Conservation (phyloP, 2,113 vertebrate species). For the Neogobius melanostomus region DNA sequence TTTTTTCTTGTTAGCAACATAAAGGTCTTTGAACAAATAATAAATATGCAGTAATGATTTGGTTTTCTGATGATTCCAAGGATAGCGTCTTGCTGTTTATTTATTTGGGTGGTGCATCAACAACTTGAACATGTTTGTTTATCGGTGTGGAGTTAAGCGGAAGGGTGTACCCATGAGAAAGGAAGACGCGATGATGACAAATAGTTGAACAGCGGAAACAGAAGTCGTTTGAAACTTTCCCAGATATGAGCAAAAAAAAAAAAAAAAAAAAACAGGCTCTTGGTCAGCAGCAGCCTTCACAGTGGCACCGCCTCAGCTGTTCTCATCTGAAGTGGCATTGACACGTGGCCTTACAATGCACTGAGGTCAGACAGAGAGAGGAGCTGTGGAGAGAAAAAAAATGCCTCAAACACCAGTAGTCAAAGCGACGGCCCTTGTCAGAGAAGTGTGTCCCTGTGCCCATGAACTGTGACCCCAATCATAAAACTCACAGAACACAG, state of each 20-base stretch:
- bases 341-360: constrained; percentile 59
- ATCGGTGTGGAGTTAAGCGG: no score
- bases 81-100: no score
- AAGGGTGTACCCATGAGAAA: no score
- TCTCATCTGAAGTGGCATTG: constrained; percentile 57
- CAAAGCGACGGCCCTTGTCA: constrained; percentile 56
- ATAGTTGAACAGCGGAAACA: background rate
- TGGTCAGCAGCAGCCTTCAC: constrained; percentile 7
- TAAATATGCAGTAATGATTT: no score
- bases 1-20: no score
- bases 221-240: background rate
- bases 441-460: constrained; percentile 63
- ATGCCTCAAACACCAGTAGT: constrained; percentile 51
- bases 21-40: no score
- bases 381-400: constrained; percentile 27
- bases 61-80: no score
- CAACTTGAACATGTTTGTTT: no score
- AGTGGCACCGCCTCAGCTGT: constrained; percentile 36
- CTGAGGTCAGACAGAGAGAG: constrained; percentile 44
- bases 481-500: constrained; percentile 67
- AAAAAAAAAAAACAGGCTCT: background rate
- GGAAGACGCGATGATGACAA: no score
- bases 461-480: constrained; percentile 65
- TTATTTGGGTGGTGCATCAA: no score
- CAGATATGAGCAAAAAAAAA: background rate